Base-by-base conservation (phyloP, 2,113 vertebrate genomes). In the Aspiorhynchus laticeps region DNA sequence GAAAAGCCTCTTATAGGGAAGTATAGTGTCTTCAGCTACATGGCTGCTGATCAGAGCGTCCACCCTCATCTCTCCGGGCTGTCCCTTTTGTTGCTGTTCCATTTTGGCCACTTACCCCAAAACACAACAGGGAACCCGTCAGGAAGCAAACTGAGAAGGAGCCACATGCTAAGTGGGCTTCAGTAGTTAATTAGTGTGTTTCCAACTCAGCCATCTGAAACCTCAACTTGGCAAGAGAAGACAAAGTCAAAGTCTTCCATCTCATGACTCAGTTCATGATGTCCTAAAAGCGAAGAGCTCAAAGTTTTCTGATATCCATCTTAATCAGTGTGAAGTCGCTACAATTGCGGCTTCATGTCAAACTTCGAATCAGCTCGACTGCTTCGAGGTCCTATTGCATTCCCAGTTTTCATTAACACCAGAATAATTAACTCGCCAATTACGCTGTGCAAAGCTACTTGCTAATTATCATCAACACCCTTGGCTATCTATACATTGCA, bases 381-480 rank as follows among this genome's bases (percentile, higher is more conserved):
- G 24, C 8, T n/a, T 61, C 28, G 69, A 86, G 21, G n/a, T 61
- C n/a, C 56, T 78, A 46, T 48, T 33, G 61, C 41, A 0, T 80
- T 80, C 28, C 10, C 28, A 28, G 83, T 67, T 53, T 80, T 53
- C 67, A 86, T 88, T 86, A 86, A 87, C 67, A 85, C 59, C 31
- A 85, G 87, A 88, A 87, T 89, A 87, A 88, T 88, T 86, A 90
- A 83, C 82, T 36, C 56, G 41, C 43, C 84, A 83, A 81, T 86
- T 90, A 61, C 3, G 3, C 56, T n/a, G 87, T 59, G 78, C 33
- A 33, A 46, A 48, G 33, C 73, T 79, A 67, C 46, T 80, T 5
- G 0, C 59, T 85, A 86, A 86, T 91, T 88, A 87, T 75, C 85
- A 83, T 83, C 77, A 85, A 65, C 46, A 43, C 33, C 67, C 14